Percentiles rank a stretch among this genome's conserved stretches.
phyloP scores from a whole-genome alignment of 2,113 vertebrate species.

The Lophotis ruficrista region DNA sequence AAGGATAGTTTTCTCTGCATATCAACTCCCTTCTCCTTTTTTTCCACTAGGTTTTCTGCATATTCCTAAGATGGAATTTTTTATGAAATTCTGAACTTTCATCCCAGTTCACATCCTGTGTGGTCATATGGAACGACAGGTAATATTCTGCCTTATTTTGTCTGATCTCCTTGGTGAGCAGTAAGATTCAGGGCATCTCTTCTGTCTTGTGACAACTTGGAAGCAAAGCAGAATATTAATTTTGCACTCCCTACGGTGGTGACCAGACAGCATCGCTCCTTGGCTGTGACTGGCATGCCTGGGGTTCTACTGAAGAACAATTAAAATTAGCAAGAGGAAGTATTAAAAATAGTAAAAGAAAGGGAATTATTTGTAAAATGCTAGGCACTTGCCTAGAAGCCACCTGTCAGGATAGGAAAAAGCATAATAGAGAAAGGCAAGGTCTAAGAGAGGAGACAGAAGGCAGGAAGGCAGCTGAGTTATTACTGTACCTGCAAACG shows the following conservation, averaged over 20 bases:
- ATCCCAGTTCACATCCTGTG: background rate
- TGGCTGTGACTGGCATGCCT: rapidly evolving
- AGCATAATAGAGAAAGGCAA: background rate
- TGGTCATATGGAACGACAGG: background rate
- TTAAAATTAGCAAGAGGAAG: too few relatives aligned
- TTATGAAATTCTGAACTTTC: too few relatives aligned
- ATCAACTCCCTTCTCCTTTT: background rate
- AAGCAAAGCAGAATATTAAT: background rate
- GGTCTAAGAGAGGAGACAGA: background rate
- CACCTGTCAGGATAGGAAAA: background rate
- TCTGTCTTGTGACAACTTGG: background rate
- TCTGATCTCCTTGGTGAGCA: background rate
- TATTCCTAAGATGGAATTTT: background rate
- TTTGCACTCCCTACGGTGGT: background rate
- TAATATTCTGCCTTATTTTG: background rate
- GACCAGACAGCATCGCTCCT: background rate
- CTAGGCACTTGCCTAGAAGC: background rate
- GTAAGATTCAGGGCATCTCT: background rate
- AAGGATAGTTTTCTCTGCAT: background rate
- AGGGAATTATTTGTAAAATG: background rate
- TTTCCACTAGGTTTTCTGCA: background rate
- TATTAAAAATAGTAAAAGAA: too few relatives aligned
- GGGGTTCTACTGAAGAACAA: too few relatives aligned
- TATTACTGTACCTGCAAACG: background rate
- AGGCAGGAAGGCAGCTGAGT: background rate